Evolutionary conservation across 2,888 invertebrate species (phyloP).

Genomic region (Epistrophe eligans): DNA sequence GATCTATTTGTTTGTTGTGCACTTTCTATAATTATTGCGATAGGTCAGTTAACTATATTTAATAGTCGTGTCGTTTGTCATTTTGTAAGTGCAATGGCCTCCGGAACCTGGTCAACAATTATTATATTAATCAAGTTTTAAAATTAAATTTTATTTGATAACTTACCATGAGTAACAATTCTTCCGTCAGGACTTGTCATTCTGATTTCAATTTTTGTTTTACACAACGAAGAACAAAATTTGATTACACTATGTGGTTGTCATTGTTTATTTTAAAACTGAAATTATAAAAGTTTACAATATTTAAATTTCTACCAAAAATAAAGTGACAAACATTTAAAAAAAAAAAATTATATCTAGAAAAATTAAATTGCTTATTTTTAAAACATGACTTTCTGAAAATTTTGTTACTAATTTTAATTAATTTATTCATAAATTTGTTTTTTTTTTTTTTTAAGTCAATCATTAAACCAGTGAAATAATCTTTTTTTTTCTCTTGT

Average conservation of each 20-base stretch:
- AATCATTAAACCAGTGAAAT: too few relatives aligned
- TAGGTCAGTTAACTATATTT: too few relatives aligned
- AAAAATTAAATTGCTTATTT: neutral
- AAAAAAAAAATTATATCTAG: too few relatives aligned
- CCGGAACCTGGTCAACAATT: neutral
- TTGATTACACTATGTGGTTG: constrained; percentile 14
- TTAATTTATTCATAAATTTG: neutral
- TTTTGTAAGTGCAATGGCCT: too few relatives aligned
- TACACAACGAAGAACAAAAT: constrained; percentile 12
- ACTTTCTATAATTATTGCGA: too few relatives aligned
- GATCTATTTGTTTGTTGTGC: too few relatives aligned
- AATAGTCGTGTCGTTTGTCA: too few relatives aligned
- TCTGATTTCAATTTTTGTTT: constrained; percentile 38
- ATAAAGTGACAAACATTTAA: too few relatives aligned
- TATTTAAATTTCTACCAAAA: neutral
- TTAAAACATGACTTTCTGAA: neutral
- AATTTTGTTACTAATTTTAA: neutral
- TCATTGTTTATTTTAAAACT: constrained; percentile 53
- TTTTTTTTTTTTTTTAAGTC: neutral
- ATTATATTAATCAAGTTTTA: neutral
- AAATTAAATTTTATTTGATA: neutral
- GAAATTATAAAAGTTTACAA: constrained; percentile 24
- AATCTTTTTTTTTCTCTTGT: neutral
- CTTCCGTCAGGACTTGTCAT: constrained; percentile 75
- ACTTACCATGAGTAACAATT: constrained; percentile 72